phyloP scores from a whole-genome alignment of 2,797 vertebrate species.

The Alosa sapidissima region DNA sequence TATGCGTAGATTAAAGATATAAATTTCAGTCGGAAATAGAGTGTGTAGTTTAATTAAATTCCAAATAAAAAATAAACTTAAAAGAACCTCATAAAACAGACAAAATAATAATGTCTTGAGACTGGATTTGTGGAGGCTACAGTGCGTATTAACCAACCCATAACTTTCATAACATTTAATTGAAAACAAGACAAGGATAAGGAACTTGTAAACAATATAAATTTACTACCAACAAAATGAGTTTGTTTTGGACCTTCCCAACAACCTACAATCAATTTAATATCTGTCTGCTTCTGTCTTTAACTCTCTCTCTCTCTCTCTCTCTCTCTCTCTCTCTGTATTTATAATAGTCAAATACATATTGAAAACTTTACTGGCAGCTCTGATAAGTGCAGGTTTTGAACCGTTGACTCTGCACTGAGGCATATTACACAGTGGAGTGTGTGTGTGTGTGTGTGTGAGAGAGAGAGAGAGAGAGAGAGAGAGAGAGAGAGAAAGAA shows the following conservation, averaged over 20 bases:
- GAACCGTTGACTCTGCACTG: background rate
- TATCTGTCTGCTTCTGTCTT: background rate
- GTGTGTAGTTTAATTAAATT: background rate
- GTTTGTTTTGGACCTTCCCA: background rate
- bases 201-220: background rate
- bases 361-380: background rate
- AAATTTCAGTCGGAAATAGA: background rate
- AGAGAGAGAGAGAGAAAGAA: background rate
- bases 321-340: background rate
- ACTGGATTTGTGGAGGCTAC: background rate
- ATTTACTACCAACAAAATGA: background rate
- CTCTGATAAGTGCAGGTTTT: background rate
- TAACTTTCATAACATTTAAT: slow-evolving; percentile 6
- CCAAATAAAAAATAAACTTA: background rate
- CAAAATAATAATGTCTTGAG: background rate
- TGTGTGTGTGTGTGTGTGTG: background rate
- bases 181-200: slow-evolving; percentile 4
- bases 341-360: background rate
- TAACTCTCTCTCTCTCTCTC: background rate
- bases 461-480: background rate
- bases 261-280: background rate
- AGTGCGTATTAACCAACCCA: background rate
- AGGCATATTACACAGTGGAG: background rate
- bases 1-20: background rate
- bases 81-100: background rate